Percentiles rank a stretch among this genome's conserved stretches.
Evolutionary conservation across 30 jellyfish, hydroid and myxozoan species (phyloP).

Genomic region (Pseudorhiza aurosa): DNA sequence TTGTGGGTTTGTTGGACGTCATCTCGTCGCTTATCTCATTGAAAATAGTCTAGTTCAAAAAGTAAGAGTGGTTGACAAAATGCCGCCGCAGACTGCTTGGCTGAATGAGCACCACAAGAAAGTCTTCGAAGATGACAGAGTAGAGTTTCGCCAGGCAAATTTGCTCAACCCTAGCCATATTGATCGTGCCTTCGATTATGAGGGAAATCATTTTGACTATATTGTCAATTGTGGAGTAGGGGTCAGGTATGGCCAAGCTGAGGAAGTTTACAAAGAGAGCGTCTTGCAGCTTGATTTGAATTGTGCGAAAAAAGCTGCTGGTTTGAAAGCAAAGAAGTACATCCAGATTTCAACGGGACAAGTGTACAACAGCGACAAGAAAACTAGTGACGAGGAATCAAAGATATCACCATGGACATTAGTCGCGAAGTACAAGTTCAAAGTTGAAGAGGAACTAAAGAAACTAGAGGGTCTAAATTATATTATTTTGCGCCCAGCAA

Average conservation of each 20-base stretch:
- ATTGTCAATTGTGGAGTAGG: conserved; percentile 92
- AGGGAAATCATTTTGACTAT: conserved; percentile 71
- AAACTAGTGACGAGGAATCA: conserved; percentile 81
- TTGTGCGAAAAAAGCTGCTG: conserved; percentile 91
- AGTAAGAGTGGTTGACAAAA: conserved; percentile 90
- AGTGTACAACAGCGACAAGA: conserved; percentile 90
- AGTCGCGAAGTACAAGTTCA: conserved; percentile 75
- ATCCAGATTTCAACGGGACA: conserved; percentile 92
- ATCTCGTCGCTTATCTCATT: conserved; percentile 74
- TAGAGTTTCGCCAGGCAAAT: conserved; percentile 89
- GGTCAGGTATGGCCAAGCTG: conserved; percentile 90
- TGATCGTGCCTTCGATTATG: conserved; percentile 71
- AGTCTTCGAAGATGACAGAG: conserved; percentile 76
- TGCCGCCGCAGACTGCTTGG: conserved; percentile 98
- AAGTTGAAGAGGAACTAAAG: conserved; percentile 74
- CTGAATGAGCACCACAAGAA: conserved; percentile 84
- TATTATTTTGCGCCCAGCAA: conserved; percentile 82
- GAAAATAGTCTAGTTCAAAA: conserved; percentile 74
- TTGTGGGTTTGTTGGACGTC: conserved; percentile 96
- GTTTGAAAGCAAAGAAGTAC: conserved; percentile 69
- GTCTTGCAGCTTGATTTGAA: conserved; percentile 74
- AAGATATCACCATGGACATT: conserved; percentile 91
- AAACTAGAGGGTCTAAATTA: conserved; percentile 79
- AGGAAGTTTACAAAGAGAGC: conserved; percentile 88
- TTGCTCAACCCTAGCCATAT: conserved; percentile 88